These are phyloP conservation scores for Homarus americanus DNA, from an alignment of 1,140 invertebrate genomes.

Conservation along the genomic window DNA sequence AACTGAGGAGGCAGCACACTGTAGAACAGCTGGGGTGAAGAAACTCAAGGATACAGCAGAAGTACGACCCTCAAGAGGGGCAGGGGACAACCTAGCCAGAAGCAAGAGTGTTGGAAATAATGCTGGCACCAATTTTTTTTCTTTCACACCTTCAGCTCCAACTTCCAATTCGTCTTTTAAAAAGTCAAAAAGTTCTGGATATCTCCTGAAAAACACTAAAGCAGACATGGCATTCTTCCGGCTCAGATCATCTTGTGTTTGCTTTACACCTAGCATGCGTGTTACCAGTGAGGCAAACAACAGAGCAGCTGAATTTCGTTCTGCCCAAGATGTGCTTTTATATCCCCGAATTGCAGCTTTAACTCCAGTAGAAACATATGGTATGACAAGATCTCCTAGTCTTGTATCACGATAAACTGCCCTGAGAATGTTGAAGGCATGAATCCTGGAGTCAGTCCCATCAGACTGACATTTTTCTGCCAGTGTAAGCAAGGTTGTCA, in stretches of 20 bases:
- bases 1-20: conserved; percentile 81
- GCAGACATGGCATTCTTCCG: conserved; percentile 86
- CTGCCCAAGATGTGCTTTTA: conserved; percentile 87
- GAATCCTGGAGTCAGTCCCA: conserved; percentile 81
- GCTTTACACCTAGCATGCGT: conserved; percentile 93
- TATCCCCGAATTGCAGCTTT: conserved; percentile 87
- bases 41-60: conserved; percentile 75
- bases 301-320: conserved; percentile 92
- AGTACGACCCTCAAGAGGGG: conserved; percentile 81
- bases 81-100: conserved; percentile 88
- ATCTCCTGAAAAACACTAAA: conserved; percentile 90
- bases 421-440: conserved; percentile 91
- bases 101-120: conserved; percentile 90
- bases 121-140: conserved; percentile 75
- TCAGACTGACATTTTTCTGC: conserved; percentile 35
- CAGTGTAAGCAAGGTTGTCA: conserved; percentile 64
- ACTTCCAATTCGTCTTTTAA: conserved; percentile 84
- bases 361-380: conserved; percentile 86
- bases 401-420: conserved; percentile 87
- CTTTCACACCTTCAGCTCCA: conserved; percentile 76
- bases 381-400: conserved; percentile 84
- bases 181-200: conserved; percentile 88
- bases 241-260: conserved; percentile 84
- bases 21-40: conserved; percentile 78
- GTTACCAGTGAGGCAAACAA: conserved; percentile 91